These are phyloP conservation scores for Zhengitettix transpicula DNA, from an alignment of 2,888 invertebrate genomes.

Conservation along the genomic window DNA sequence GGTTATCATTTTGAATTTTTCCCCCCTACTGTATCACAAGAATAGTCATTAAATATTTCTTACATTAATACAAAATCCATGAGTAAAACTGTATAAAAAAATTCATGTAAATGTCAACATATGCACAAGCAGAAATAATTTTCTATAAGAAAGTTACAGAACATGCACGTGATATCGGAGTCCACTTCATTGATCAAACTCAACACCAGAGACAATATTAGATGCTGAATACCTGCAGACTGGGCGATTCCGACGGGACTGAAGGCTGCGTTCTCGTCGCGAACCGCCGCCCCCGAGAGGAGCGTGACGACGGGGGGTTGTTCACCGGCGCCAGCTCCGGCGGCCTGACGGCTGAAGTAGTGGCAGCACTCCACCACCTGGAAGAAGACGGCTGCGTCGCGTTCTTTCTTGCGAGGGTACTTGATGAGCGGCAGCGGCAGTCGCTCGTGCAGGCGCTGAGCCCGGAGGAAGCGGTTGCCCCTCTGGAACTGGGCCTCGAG, in stretches of 20 bases:
- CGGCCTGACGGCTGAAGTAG: conserved; percentile 43
- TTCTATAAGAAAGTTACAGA: no score
- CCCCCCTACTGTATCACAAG: no score
- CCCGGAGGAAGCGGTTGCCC: conserved; percentile 73
- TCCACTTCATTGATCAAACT: no score
- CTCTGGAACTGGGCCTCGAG: conserved; percentile 71
- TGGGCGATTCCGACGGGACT: conserved; percentile 63
- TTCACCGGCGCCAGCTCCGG: conserved; percentile 30
- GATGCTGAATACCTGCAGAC: conserved; percentile 41
- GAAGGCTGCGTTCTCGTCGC: conserved; percentile 30
- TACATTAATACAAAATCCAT: no score
- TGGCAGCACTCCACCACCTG: conserved; percentile 64
- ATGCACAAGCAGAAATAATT: no score
- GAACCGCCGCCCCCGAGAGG: conserved; percentile 43
- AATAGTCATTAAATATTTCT: no score
- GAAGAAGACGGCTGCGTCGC: conserved; percentile 37
- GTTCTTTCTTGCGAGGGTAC: conserved; percentile 62
- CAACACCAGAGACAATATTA: no score
- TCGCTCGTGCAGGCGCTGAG: conserved; percentile 72
- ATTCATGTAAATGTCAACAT: no score
- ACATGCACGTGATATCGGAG: no score
- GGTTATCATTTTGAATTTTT: no score
- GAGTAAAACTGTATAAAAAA: no score
- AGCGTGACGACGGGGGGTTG: conserved; percentile 53
- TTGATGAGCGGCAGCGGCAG: conserved; percentile 53